A percentile compares a stretch with the other conserved stretches of the same genome.
Conservation (phyloP, 2,888 invertebrate species). For the Eupithecia tripunctaria region DNA sequence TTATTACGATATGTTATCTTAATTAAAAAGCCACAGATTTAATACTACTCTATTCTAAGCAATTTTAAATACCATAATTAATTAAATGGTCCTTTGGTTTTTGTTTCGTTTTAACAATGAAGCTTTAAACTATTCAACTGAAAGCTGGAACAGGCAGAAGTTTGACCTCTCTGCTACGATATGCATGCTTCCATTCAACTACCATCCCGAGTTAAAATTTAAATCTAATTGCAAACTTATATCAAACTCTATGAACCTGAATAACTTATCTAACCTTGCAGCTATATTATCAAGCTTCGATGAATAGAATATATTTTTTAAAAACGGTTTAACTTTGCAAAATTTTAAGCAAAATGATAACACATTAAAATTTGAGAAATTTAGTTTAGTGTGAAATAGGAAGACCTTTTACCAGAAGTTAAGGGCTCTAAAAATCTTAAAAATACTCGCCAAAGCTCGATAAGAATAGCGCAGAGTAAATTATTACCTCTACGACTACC, state of each 20-base stretch:
- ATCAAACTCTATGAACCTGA: not conserved
- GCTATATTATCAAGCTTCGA: not conserved
- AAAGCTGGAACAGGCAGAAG: not conserved
- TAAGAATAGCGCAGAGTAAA: not conserved
- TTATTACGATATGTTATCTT: not conserved
- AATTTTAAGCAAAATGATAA: not conserved
- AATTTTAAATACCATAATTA: not conserved
- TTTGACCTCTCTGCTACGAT: not conserved
- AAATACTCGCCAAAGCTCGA: not conserved
- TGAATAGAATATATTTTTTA: not conserved
- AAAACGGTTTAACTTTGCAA: not conserved
- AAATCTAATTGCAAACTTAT: not conserved
- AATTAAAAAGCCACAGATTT: not conserved
- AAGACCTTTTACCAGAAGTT: not conserved
- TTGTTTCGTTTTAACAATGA: not conserved
- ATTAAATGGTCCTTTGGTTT: not conserved
- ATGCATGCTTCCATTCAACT: constrained; percentile 16
- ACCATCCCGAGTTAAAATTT: constrained; percentile 6
- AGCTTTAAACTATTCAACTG: not conserved
- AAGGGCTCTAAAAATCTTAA: not conserved
- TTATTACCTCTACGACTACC: not conserved
- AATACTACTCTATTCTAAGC: not conserved
- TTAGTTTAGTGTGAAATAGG: too few species aligned
- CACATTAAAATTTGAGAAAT: not conserved
- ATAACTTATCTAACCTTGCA: constrained; percentile 1